These are phyloP conservation scores for Hipposideros armiger DNA, from an alignment of 2,113 vertebrate genomes.

Conservation along the genomic window DNA sequence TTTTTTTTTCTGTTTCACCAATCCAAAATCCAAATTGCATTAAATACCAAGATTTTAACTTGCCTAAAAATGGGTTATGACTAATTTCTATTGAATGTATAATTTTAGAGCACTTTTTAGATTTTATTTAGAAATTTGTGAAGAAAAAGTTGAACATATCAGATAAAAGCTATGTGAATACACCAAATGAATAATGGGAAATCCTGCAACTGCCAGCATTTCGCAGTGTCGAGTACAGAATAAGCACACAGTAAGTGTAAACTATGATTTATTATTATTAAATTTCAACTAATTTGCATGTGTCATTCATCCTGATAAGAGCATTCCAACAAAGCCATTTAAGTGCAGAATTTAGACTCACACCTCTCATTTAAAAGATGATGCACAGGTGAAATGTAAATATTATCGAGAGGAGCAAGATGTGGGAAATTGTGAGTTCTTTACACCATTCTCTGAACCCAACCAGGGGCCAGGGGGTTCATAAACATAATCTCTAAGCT, in stretches of 20 bases:
- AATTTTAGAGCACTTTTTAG: neutral
- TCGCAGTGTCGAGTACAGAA: neutral
- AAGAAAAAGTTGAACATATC: neutral
- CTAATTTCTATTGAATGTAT: neutral
- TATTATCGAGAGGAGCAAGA: neutral
- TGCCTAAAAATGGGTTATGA: neutral
- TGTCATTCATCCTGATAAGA: neutral
- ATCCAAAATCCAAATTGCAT: neutral
- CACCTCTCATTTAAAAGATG: neutral
- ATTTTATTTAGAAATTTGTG: neutral
- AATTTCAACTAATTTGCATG: neutral
- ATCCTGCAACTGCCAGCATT: neutral
- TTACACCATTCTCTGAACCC: neutral
- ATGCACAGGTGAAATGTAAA: neutral
- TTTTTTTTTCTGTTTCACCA: neutral
- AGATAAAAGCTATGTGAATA: neutral
- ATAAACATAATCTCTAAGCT: neutral
- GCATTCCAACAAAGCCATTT: neutral
- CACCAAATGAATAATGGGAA: neutral
- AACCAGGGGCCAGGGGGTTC: neutral
- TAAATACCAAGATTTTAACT: neutral
- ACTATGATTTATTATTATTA: neutral
- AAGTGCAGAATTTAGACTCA: neutral
- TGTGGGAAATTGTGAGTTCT: neutral
- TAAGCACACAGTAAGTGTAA: neutral